phyloP scores from a whole-genome alignment of 2,888 invertebrate genomes.

The Cabera pusaria region DNA sequence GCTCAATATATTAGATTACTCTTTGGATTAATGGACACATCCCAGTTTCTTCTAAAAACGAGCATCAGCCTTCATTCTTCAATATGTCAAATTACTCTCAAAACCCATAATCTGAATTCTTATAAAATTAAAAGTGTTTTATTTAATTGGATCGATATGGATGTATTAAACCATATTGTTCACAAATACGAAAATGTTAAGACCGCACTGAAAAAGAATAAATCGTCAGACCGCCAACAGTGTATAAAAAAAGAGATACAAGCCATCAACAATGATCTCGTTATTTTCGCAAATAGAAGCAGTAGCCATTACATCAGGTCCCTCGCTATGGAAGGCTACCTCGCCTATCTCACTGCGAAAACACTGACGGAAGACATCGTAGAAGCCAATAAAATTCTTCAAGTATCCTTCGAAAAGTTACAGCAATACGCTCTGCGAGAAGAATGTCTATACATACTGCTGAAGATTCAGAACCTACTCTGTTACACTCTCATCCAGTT shows the following conservation, averaged over 20 bases:
- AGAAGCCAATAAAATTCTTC: conserved; percentile 64
- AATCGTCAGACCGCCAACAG: conserved; percentile 53
- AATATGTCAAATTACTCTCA: too few species aligned
- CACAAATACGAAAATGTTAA: conserved; percentile 61
- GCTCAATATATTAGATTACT: too few species aligned
- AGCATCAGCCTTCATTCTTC: too few species aligned
- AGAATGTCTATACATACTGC: conserved; percentile 77
- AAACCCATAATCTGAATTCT: too few species aligned
- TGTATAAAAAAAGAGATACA: conserved; percentile 63
- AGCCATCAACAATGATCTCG: conserved; percentile 54
- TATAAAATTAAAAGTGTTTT: conserved; percentile 36
- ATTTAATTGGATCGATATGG: conserved; percentile 52
- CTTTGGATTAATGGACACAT: too few species aligned
- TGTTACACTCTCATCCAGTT: conserved; percentile 82
- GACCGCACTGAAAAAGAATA: conserved; percentile 56
- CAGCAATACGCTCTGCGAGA: conserved; percentile 55
- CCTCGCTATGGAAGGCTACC: conserved; percentile 71
- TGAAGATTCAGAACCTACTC: conserved; percentile 83
- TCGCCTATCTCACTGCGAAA: conserved; percentile 65
- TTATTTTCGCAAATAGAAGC: conserved; percentile 62
- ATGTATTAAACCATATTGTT: conserved; percentile 57
- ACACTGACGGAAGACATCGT: conserved; percentile 57
- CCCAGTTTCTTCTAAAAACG: too few species aligned
- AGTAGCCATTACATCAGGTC: conserved; percentile 60
- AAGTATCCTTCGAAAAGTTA: conserved; percentile 59